Evolutionary conservation across 2,888 invertebrate genomes (phyloP).

Genomic region (Poecilobothrus nobilitatus): DNA sequence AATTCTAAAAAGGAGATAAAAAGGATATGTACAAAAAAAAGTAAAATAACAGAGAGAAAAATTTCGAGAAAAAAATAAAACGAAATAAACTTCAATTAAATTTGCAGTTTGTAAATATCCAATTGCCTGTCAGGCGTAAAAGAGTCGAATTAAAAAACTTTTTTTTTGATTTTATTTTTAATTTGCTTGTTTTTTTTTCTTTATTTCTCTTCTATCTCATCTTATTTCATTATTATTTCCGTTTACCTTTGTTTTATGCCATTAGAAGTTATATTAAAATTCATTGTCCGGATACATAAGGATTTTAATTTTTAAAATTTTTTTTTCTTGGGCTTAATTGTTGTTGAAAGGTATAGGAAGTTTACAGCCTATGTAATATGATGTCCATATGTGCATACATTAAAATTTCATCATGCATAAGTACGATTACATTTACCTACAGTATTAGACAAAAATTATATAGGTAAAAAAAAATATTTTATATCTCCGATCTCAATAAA

Average conservation of each 20-base stretch:
- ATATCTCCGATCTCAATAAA: too few species aligned
- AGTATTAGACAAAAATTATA: too few species aligned
- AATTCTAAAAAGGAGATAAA: not conserved
- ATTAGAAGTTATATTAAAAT: not conserved
- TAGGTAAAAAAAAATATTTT: too few species aligned
- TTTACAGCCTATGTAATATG: not conserved
- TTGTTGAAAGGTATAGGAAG: not conserved
- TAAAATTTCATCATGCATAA: not conserved
- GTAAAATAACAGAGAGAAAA: too few species aligned
- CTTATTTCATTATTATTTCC: not conserved
- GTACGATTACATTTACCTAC: not conserved
- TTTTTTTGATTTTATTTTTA: not conserved
- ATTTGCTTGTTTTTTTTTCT: too few species aligned
- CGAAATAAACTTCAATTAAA: not conserved
- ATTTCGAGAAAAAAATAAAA: too few species aligned
- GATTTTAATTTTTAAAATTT: too few species aligned
- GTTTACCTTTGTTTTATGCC: not conserved
- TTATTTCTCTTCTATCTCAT: not conserved
- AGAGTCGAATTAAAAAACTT: not conserved
- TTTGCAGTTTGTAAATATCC: not conserved
- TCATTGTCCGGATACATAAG: not conserved
- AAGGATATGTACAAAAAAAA: not conserved
- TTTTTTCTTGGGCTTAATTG: too few species aligned
- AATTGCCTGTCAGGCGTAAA: not conserved
- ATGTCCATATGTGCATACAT: not conserved